These are phyloP conservation scores for Ellobius talpinus DNA, from an alignment of 2,113 vertebrate species.

Conservation along the genomic window DNA sequence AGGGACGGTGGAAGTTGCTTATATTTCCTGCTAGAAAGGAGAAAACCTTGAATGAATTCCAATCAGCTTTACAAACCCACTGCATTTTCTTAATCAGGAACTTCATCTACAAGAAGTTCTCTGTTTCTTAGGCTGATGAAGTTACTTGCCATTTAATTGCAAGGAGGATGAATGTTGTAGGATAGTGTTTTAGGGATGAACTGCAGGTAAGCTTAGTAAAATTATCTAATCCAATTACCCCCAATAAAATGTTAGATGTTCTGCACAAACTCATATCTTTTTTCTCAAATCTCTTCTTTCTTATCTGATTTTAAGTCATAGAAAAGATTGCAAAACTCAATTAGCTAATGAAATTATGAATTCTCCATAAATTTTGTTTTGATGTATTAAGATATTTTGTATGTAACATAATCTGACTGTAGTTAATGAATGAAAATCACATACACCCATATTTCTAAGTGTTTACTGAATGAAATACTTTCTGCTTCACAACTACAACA, in stretches of 20 bases:
- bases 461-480: slow-evolving; percentile 62
- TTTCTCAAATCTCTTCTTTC: neutral
- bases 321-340: neutral
- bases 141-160: slow-evolving; percentile 30
- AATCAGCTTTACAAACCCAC: neutral
- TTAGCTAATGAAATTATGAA: neutral
- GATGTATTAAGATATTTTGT: neutral
- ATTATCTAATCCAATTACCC: neutral
- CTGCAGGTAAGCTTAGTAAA: neutral
- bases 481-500: slow-evolving; percentile 28
- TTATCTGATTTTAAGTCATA: neutral
- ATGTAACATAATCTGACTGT: neutral
- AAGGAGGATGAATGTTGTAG: neutral
- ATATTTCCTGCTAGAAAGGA: neutral
- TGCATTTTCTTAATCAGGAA: neutral
- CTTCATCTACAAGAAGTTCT: neutral
- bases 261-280: neutral
- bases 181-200: neutral
- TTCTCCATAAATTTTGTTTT: neutral
- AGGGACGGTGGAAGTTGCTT: neutral
- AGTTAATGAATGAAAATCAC: slow-evolving; percentile 45
- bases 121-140: neutral
- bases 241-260: neutral
- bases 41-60: neutral
- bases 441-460: neutral